Conservation (phyloP, 2,888 invertebrate genomes). For the Halictus quadricinctus region DNA sequence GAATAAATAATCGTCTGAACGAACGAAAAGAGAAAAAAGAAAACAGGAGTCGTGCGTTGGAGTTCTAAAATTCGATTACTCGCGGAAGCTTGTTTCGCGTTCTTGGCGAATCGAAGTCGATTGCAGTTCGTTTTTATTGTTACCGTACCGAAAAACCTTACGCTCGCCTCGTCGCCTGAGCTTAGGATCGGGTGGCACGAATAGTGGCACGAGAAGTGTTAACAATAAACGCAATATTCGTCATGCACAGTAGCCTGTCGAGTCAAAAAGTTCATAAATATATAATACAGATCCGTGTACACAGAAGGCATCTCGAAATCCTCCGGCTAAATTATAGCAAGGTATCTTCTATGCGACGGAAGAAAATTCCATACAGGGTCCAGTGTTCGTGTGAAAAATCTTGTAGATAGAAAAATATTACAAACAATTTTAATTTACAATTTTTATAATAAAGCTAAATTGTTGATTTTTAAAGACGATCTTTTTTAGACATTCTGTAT, state of each 20-base stretch:
- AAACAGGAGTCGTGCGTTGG: not conserved
- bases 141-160: slow-evolving; percentile 19
- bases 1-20: not conserved
- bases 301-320: not conserved
- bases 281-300: not conserved
- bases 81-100: not conserved
- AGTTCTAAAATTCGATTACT: not conserved
- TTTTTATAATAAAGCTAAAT: not conserved
- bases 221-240: slow-evolving; percentile 35
- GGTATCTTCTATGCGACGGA: not conserved
- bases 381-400: not conserved
- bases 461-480: not conserved
- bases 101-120: not conserved
- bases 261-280: slow-evolving; percentile 3
- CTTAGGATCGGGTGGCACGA: slow-evolving; percentile 17
- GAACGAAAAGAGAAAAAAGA: not conserved
- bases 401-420: not conserved
- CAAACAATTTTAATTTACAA: not conserved
- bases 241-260: slow-evolving; percentile 23
- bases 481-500: not conserved
- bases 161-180: slow-evolving; percentile 21
- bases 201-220: slow-evolving; percentile 29
- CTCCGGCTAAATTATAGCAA: not conserved
- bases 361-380: not conserved
- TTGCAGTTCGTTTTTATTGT: not conserved